These are phyloP conservation scores for Shargacucullia verbasci DNA, from an alignment of 2,888 invertebrate species.

Conservation along the genomic window DNA sequence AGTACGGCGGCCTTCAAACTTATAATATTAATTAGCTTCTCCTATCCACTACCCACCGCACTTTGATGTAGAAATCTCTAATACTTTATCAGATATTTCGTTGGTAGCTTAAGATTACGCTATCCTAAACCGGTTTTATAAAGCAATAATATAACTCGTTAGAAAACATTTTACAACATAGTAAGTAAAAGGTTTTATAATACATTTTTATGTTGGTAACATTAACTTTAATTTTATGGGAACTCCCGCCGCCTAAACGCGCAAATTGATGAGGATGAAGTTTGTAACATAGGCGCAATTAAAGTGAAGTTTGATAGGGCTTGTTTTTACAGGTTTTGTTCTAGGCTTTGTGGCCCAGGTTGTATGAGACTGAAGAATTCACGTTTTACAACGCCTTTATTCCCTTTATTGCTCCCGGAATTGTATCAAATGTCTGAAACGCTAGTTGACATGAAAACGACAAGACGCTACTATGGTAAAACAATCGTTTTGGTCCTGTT, in stretches of 20 bases:
- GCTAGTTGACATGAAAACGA: too few relatives aligned
- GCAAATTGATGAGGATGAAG: conserved; percentile 38
- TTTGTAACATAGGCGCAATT: conserved; percentile 30
- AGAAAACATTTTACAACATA: conserved; percentile 38
- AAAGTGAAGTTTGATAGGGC: conserved; percentile 10
- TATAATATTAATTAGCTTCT: conserved; percentile 5
- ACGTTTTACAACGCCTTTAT: too few relatives aligned
- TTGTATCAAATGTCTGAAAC: too few relatives aligned
- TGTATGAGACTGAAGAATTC: too few relatives aligned
- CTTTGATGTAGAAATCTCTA: conserved; percentile 27
- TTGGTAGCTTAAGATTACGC: conserved; percentile 25
- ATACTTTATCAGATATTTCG: conserved; percentile 36
- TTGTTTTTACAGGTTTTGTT: not conserved
- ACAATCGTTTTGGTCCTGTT: too few relatives aligned
- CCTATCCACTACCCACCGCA: not conserved
- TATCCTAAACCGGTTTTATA: conserved; percentile 25
- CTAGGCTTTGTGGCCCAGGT: too few relatives aligned
- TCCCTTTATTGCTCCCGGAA: too few relatives aligned
- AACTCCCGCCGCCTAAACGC: conserved; percentile 22
- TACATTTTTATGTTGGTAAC: conserved; percentile 13
- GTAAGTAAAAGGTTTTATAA: conserved; percentile 28
- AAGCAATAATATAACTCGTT: conserved; percentile 37
- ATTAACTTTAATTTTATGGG: conserved; percentile 39
- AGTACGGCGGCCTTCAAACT: not conserved
- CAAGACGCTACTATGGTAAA: too few relatives aligned